Conservation (phyloP, 2,797 vertebrate genomes). For the Coregonus sp. region DNA sequence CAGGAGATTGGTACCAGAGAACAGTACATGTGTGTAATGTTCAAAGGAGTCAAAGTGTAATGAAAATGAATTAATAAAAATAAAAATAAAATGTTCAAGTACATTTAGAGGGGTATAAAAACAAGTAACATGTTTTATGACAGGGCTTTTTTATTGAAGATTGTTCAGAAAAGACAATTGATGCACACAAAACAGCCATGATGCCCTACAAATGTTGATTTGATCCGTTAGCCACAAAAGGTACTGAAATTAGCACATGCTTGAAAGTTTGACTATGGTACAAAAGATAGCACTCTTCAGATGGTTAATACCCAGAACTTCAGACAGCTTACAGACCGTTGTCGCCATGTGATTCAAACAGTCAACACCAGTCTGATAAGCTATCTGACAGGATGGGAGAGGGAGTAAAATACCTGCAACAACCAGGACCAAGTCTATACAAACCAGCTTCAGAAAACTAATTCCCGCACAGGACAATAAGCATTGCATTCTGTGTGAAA, state of each 20-base stretch:
- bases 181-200: background rate
- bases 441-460: background rate
- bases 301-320: slow-evolving; percentile 87
- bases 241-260: slow-evolving; percentile 5
- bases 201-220: background rate
- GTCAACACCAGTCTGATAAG: slow-evolving; percentile 99
- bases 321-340: slow-evolving; percentile 98
- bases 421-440: background rate
- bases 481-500: background rate
- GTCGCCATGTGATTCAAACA: slow-evolving; percentile 88
- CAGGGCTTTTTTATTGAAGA: background rate
- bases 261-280: background rate
- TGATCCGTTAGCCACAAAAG: background rate
- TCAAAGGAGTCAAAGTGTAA: background rate
- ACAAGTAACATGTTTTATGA: background rate
- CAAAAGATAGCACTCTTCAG: slow-evolving; percentile 51
- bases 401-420: slow-evolving; percentile 56
- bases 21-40: background rate
- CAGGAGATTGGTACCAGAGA: background rate
- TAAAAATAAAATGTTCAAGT: background rate
- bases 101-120: background rate
- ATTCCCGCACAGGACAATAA: background rate
- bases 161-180: background rate
- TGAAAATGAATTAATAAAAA: background rate
- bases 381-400: slow-evolving; percentile 91